A percentile compares a stretch with the other conserved stretches of the same genome.
Evolutionary conservation across 2,888 invertebrate genomes (phyloP).

Genomic region (Drosophila anomelani): DNA sequence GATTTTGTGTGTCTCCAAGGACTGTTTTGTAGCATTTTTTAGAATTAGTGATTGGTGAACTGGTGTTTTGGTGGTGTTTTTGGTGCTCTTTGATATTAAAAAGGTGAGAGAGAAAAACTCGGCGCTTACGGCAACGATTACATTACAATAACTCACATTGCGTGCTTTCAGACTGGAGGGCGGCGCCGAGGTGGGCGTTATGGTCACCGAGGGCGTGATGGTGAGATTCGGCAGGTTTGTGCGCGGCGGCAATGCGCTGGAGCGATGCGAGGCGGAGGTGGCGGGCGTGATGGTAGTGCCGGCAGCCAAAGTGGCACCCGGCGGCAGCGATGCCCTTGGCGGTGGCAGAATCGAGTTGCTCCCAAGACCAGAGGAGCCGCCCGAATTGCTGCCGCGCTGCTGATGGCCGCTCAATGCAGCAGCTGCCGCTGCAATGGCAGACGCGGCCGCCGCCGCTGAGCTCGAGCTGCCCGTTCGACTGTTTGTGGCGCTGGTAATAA

Average conservation of each 20-base stretch:
- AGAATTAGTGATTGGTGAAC: background rate
- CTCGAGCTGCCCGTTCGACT: conserved; percentile 69
- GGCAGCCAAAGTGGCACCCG: conserved; percentile 87
- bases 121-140: conserved; percentile 84
- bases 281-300: conserved; percentile 84
- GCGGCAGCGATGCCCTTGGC: conserved; percentile 86
- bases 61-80: conserved; percentile 21
- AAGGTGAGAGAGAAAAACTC: conserved; percentile 65
- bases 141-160: conserved; percentile 85
- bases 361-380: conserved; percentile 40
- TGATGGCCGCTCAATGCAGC: conserved; percentile 61
- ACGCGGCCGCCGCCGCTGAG: conserved; percentile 72
- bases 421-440: conserved; percentile 67
- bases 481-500: conserved; percentile 66
- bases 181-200: conserved; percentile 91
- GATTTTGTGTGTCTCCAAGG: background rate
- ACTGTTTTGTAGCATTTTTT: background rate
- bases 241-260: conserved; percentile 82
- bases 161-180: conserved; percentile 85
- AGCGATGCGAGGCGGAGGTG: conserved; percentile 76
- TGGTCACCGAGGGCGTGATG: conserved; percentile 90
- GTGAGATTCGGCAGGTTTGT: conserved; percentile 85
- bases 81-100: conserved; percentile 37
- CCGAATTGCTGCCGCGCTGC: conserved; percentile 61
- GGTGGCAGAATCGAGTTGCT: conserved; percentile 82